Percentiles rank a stretch among this genome's conserved stretches.
phyloP scores from a whole-genome alignment of 1,140 invertebrate species.

The Drosophila yakuba region DNA sequence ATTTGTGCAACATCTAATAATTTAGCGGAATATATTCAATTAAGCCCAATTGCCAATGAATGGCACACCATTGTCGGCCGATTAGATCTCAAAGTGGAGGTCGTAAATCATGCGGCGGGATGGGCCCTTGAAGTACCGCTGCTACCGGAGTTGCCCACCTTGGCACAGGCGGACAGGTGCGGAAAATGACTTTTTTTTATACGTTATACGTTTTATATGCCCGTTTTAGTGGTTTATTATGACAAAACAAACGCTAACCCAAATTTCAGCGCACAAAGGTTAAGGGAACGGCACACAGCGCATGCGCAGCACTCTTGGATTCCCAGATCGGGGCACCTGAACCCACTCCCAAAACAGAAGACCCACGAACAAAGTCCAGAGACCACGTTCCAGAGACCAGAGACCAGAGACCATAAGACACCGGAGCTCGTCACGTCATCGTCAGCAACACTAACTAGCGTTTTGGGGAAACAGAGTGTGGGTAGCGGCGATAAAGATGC shows the following conservation, averaged over 20 bases:
- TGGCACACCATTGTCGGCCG: constrained; percentile 53
- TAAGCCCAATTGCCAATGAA: constrained; percentile 50
- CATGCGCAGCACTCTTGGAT: constrained; percentile 55
- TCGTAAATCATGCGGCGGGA: constrained; percentile 64
- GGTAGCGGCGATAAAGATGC: constrained; percentile 68
- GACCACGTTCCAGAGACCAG: neutral
- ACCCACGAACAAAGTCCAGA: neutral
- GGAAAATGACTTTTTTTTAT: constrained; percentile 75
- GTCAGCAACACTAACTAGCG: constrained; percentile 30
- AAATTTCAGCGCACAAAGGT: constrained; percentile 48
- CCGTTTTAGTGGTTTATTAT: constrained; percentile 81
- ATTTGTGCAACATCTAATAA: constrained; percentile 34
- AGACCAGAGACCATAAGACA: constrained; percentile 11
- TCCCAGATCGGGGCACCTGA: constrained; percentile 6
- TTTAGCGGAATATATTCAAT: constrained; percentile 48
- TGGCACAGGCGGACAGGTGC: constrained; percentile 76
- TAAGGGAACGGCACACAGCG: constrained; percentile 63
- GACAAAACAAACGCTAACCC: constrained; percentile 72
- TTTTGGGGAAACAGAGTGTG: constrained; percentile 51
- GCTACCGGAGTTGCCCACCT: constrained; percentile 42
- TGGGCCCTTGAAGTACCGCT: constrained; percentile 75
- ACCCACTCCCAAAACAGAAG: neutral
- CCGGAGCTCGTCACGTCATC: constrained; percentile 31
- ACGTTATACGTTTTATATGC: constrained; percentile 66
- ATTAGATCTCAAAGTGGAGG: constrained; percentile 57